phyloP scores from a whole-genome alignment of 2,113 vertebrate species.

The Microcebus lehilahytsara region DNA sequence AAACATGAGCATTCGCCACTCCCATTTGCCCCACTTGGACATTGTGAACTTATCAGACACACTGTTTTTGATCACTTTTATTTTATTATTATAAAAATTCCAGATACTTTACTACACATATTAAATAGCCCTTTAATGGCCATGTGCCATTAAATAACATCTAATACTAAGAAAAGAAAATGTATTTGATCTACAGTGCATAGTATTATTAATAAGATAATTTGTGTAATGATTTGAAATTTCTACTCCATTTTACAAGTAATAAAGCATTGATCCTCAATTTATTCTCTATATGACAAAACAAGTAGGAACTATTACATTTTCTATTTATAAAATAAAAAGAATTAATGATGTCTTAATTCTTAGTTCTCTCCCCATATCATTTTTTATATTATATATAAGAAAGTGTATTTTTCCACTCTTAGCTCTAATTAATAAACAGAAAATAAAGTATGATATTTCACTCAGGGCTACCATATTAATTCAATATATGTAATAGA shows the following conservation, averaged over 20 bases:
- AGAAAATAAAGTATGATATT: neutral
- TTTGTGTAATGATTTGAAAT: neutral
- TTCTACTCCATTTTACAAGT: neutral
- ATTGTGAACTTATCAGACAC: neutral
- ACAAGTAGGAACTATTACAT: neutral
- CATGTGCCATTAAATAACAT: neutral
- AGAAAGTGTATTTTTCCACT: neutral
- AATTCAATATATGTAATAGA: neutral
- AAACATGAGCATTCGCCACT: neutral
- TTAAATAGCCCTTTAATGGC: neutral
- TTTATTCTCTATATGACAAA: neutral
- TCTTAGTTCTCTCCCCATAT: neutral
- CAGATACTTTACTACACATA: neutral
- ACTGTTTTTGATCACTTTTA: neutral
- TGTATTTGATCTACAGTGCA: neutral
- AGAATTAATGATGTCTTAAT: neutral
- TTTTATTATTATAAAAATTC: neutral
- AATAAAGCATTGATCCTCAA: neutral
- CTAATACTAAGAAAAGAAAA: constrained; percentile 18
- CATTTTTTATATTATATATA: neutral
- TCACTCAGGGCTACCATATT: neutral
- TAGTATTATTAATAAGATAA: neutral
- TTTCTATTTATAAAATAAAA: neutral
- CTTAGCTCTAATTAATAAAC: neutral
- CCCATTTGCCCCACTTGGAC: neutral